Evolutionary conservation across 2,797 vertebrate genomes (phyloP).

Genomic region (Enteromius thamalakanensis): DNA sequence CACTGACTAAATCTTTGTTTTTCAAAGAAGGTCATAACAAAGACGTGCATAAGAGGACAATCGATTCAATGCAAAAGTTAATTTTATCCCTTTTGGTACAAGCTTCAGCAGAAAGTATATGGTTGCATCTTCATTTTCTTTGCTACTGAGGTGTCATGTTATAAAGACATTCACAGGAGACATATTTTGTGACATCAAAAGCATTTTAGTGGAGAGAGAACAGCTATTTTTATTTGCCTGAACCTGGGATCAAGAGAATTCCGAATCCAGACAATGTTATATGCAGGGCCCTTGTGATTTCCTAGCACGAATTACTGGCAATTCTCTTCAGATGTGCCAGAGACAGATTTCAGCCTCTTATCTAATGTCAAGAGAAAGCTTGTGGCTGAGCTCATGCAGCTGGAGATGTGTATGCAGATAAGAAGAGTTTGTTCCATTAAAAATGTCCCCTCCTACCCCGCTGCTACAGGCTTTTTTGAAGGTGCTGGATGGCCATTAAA

Average conservation of each 20-base stretch:
- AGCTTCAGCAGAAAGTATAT: neutral
- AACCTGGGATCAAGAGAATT: constrained; percentile 34
- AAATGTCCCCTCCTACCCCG: constrained; percentile 12
- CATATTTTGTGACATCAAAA: constrained; percentile 34
- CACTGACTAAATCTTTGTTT: constrained; percentile 20
- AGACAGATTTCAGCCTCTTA: constrained; percentile 33
- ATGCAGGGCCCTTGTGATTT: constrained; percentile 27
- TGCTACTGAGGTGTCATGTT: constrained; percentile 16
- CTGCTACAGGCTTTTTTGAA: constrained; percentile 26
- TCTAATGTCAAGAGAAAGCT: constrained; percentile 45
- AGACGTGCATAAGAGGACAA: neutral
- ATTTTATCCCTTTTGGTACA: neutral
- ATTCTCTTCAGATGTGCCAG: constrained; percentile 25
- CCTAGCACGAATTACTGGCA: constrained; percentile 32
- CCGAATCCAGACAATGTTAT: constrained; percentile 34
- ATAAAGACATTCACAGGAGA: constrained; percentile 28
- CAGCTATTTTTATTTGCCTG: constrained; percentile 49
- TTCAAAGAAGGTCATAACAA: constrained; percentile 13
- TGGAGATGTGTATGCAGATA: constrained; percentile 29
- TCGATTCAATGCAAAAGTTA: neutral
- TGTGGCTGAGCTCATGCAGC: constrained; percentile 33
- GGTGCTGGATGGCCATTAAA: neutral
- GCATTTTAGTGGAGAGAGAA: constrained; percentile 33
- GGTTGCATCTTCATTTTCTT: constrained; percentile 11
- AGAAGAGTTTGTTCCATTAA: neutral